Evolutionary conservation across 2,888 invertebrate species (phyloP).

Genomic region (Ypsolopha scabrella): DNA sequence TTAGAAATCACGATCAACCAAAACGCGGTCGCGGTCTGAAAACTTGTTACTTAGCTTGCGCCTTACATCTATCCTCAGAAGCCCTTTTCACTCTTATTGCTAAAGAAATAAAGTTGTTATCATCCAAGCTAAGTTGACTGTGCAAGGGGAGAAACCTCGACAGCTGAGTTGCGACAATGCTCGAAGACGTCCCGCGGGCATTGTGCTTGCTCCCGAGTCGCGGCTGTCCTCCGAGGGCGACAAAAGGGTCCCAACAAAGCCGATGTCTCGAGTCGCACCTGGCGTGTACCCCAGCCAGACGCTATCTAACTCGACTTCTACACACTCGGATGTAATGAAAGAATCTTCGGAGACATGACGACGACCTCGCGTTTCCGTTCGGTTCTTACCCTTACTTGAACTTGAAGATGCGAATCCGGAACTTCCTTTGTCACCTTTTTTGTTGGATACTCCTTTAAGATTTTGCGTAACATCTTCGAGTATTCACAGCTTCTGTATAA

Average conservation of each 20-base stretch:
- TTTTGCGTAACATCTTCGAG: not conserved
- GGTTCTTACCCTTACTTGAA: conserved; percentile 15
- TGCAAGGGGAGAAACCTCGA: conserved; percentile 36
- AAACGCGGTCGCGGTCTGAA: too few species aligned
- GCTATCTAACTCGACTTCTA: conserved; percentile 41
- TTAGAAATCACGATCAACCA: too few species aligned
- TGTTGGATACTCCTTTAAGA: conserved; percentile 6
- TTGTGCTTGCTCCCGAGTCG: conserved; percentile 41
- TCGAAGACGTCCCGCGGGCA: conserved; percentile 63
- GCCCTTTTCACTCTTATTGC: too few species aligned
- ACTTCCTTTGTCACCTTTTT: conserved; percentile 6
- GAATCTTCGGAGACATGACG: conserved; percentile 18
- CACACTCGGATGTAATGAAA: not conserved
- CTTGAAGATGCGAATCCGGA: conserved; percentile 5
- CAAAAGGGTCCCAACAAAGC: conserved; percentile 41
- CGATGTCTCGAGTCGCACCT: conserved; percentile 57
- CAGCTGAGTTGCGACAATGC: conserved; percentile 62
- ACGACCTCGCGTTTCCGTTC: conserved; percentile 31
- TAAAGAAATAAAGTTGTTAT: not conserved
- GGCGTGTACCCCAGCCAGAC: conserved; percentile 32
- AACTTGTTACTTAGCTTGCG: too few species aligned
- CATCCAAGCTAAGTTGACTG: not conserved
- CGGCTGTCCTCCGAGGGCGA: conserved; percentile 18
- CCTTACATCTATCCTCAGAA: too few species aligned
- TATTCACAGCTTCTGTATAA: not conserved